Percentiles rank a stretch among this genome's conserved stretches.
phyloP scores from a whole-genome alignment of 2,113 vertebrate genomes.

The Hiodon alosoides region DNA sequence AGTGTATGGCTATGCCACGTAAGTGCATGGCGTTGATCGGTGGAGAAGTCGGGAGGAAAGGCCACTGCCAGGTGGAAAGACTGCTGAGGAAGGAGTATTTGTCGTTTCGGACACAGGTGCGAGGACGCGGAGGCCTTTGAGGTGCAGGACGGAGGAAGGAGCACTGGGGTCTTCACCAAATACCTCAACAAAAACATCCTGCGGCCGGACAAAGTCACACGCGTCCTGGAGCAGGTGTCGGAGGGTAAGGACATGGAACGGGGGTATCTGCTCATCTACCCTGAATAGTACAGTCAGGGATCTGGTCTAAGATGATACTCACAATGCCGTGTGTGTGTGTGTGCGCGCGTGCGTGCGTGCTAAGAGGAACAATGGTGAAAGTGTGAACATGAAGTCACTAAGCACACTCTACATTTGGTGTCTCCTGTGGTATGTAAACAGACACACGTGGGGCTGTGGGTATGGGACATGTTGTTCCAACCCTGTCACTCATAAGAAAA shows the following conservation, averaged over 20 bases:
- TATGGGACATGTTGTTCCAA: conserved; percentile 40
- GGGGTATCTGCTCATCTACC: not conserved
- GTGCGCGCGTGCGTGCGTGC: too few species aligned
- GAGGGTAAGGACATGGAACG: conserved; percentile 60
- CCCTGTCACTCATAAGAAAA: not conserved
- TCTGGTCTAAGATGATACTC: too few species aligned
- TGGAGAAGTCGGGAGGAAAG: not conserved
- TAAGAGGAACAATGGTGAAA: too few species aligned
- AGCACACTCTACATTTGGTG: not conserved
- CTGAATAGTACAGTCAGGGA: too few species aligned
- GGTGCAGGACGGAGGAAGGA: conserved; percentile 74
- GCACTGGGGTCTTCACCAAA: conserved; percentile 82
- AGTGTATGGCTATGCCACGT: conserved; percentile 35
- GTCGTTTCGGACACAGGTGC: conserved; percentile 49
- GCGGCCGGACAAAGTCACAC: conserved; percentile 70
- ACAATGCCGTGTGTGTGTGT: too few species aligned
- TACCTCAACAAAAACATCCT: conserved; percentile 80
- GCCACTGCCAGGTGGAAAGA: not conserved
- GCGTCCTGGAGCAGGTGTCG: conserved; percentile 75
- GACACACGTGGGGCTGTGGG: not conserved
- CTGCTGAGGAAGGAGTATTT: not conserved
- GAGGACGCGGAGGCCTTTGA: conserved; percentile 82
- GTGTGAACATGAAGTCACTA: not conserved
- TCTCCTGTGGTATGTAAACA: not conserved
- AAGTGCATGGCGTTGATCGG: not conserved